A percentile compares a stretch with the other conserved stretches of the same genome.
These are phyloP conservation scores for Paelopatides confundens DNA, from an alignment of 53 echinoderm and acorn worm species.

Conservation along the genomic window DNA sequence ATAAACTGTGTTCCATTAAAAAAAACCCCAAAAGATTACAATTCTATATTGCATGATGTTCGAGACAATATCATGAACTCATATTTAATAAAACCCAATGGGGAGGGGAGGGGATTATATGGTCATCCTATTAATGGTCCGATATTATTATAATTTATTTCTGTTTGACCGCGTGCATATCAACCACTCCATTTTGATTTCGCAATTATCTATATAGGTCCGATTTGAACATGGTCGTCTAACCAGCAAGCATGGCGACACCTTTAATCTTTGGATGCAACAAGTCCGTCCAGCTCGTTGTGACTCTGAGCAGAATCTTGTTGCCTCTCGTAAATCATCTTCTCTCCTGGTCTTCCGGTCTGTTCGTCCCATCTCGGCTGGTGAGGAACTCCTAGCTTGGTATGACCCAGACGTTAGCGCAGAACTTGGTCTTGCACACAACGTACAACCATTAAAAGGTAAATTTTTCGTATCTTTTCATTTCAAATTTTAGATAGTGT, in stretches of 20 bases:
- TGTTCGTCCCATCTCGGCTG: slow-evolving; percentile 6
- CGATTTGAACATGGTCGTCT: slow-evolving; percentile 29
- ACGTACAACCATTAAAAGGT: slow-evolving; percentile 31
- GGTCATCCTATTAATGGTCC: no score
- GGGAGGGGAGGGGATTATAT: no score
- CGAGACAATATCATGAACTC: no score
- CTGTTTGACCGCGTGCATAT: no score
- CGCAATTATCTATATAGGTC: not conserved
- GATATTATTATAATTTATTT: no score
- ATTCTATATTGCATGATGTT: no score
- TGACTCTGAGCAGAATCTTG: slow-evolving; percentile 24
- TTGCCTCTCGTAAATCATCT: slow-evolving; percentile 32
- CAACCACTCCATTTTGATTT: not conserved
- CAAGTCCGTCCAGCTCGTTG: slow-evolving; percentile 36
- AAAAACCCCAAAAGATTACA: no score
- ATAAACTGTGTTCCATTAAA: no score
- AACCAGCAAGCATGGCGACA: not conserved
- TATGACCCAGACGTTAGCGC: slow-evolving; percentile 25
- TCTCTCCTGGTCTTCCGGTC: slow-evolving; percentile 18
- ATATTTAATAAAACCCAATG: no score
- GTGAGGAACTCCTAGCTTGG: slow-evolving; percentile 41
- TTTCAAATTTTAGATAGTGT: no score
- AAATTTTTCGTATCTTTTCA: not conserved
- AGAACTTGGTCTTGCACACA: slow-evolving; percentile 40
- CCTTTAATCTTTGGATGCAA: slow-evolving; percentile 38